Conservation (phyloP, 2,113 vertebrate genomes). For the Suricata suricatta region DNA sequence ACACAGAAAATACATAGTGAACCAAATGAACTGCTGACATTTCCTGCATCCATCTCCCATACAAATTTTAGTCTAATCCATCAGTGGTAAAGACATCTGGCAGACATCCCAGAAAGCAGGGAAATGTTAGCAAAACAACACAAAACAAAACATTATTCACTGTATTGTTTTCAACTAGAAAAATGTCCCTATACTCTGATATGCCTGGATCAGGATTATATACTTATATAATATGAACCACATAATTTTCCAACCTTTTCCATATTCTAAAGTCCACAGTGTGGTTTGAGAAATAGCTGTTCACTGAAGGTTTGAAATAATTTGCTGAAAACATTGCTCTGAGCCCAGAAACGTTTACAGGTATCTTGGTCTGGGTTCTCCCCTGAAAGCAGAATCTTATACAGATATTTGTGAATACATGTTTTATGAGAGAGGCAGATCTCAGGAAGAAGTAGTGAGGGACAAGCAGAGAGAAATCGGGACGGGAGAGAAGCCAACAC, state of each 20-base stretch:
- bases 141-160: background rate
- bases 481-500: background rate
- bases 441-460: background rate
- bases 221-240: background rate
- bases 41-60: background rate
- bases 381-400: background rate
- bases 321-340: background rate
- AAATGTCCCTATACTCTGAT: background rate
- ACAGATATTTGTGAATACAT: background rate
- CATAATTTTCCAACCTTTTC: background rate
- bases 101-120: background rate
- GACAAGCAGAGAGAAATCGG: background rate
- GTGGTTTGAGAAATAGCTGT: background rate
- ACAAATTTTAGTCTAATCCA: constrained; percentile 3
- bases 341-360: background rate
- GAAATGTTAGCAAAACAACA: background rate
- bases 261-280: background rate
- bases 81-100: background rate
- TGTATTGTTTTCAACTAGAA: background rate
- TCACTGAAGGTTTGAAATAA: background rate
- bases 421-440: background rate
- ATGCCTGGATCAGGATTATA: background rate
- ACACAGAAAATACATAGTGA: background rate
- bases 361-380: background rate
- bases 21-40: background rate